Base-by-base conservation (phyloP, 2,888 invertebrate genomes). In the Cheilosia urbana region DNA sequence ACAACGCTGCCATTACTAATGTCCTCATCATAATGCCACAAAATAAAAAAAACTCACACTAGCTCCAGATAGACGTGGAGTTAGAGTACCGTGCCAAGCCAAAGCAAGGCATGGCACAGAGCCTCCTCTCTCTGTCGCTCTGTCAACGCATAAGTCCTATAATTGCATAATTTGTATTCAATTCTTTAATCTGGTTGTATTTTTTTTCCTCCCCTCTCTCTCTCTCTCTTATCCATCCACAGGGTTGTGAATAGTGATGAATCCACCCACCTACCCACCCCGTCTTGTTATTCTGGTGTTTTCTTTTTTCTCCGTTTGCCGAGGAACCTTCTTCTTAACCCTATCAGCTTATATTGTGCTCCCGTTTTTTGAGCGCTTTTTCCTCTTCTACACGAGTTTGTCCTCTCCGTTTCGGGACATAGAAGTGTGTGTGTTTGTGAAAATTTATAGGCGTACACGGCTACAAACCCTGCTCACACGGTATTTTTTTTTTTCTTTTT, bases 101-200 rank as follows among this genome's bases (percentile, higher is more conserved):
- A 24, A 49, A 24, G 24, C 47, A 24, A 49, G 34, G 24, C 49
- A 37, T 5, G 21, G 42, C 40, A 24, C 19, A 55, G 30, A n/a
- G 21, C 51, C n/a, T 19, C 60, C 30, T 49, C 58, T 34, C 47
- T 45, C 3, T 9, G 19, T 47, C 47, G n/a, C 17, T 11, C 58
- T 37, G 58, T 37, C 21, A 75, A 69, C 73, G 79, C 68, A 84
- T 79, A 79, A 84, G 83, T 79, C 87, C 58, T 87, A 88, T 91
- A 91, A 91, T 91, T 91, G 89, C 91, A 90, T 91, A 90, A 91
- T 91, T 91, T 91, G 91, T 90, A 91, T 91, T 91, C 89, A 89
- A 89, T 88, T 89, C 89, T 88, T 88, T 88, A 88, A 88, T 87
- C 85, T 81, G 62, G 60, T 30, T 37, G 37, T 37, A 1, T 37